These are phyloP conservation scores for Amphipyra berbera DNA, from an alignment of 2,888 invertebrate species.

Conservation along the genomic window DNA sequence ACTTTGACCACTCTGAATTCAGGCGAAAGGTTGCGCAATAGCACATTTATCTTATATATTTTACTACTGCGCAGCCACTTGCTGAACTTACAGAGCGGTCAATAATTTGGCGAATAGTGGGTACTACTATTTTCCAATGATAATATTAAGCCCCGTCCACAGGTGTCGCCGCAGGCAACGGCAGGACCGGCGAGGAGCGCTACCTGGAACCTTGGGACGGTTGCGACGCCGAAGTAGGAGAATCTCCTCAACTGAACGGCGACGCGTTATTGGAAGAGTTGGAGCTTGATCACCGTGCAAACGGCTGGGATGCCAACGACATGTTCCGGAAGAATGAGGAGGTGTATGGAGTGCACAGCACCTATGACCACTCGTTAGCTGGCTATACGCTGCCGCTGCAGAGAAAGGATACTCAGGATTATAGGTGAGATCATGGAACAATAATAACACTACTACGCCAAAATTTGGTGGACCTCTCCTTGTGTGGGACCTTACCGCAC, in stretches of 20 bases:
- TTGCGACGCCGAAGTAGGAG: slow-evolving; percentile 86
- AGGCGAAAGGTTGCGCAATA: too few relatives aligned
- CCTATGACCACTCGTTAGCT: slow-evolving; percentile 97
- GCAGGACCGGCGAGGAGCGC: slow-evolving; percentile 90
- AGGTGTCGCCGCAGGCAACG: slow-evolving; percentile 74
- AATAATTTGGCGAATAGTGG: too few relatives aligned
- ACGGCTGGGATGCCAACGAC: slow-evolving; percentile 99
- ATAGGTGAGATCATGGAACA: slow-evolving; percentile 84
- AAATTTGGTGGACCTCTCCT: too few relatives aligned
- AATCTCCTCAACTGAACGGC: slow-evolving; percentile 89
- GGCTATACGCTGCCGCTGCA: slow-evolving; percentile 97
- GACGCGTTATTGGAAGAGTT: slow-evolving; percentile 91
- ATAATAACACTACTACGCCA: too few relatives aligned
- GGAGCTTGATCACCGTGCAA: slow-evolving; percentile 93
- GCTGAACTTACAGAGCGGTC: too few relatives aligned
- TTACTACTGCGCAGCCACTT: too few relatives aligned
- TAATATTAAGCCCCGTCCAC: neutral
- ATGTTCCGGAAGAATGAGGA: slow-evolving; percentile 98
- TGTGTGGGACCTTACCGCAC: too few relatives aligned
- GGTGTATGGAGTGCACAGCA: slow-evolving; percentile 97
- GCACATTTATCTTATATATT: too few relatives aligned
- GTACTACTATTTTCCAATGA: neutral
- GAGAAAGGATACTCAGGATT: slow-evolving; percentile 96
- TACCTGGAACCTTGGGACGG: slow-evolving; percentile 97
- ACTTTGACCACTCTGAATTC: too few relatives aligned